Conservation (phyloP, 2,888 invertebrate genomes). For the Frankliniella fusca region DNA sequence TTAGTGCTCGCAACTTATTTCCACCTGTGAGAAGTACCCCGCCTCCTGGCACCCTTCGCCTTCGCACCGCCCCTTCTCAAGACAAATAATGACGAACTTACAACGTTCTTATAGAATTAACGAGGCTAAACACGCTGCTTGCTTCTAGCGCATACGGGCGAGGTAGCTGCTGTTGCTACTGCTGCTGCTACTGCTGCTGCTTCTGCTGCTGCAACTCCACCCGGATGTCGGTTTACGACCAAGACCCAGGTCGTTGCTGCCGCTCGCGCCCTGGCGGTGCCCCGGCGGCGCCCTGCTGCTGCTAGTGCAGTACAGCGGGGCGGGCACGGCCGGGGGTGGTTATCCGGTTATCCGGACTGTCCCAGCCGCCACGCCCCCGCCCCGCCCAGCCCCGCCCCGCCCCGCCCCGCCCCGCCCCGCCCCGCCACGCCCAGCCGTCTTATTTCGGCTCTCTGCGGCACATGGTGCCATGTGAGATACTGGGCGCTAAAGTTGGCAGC, state of each 20-base stretch:
- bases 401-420: too few relatives aligned
- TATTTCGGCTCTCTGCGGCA: slow-evolving; percentile 8
- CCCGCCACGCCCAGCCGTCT: neutral
- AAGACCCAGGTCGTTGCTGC: too few relatives aligned
- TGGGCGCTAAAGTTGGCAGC: slow-evolving; percentile 13
- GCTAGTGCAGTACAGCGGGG: neutral
- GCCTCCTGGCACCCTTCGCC: neutral
- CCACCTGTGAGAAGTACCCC: neutral
- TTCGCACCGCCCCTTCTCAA: neutral
- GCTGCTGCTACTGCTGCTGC: neutral
- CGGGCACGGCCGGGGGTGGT: neutral
- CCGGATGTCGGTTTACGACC: neutral
- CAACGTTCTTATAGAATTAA: neutral
- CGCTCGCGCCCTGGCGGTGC: too few relatives aligned
- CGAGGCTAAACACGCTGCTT: neutral
- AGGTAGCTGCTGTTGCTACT: neutral
- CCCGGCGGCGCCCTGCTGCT: too few relatives aligned
- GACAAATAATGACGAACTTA: slow-evolving; percentile 18
- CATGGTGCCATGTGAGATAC: slow-evolving; percentile 24
- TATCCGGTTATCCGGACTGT: too few relatives aligned
- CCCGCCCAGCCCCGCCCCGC: too few relatives aligned
- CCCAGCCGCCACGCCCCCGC: too few relatives aligned
- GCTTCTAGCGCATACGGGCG: neutral
- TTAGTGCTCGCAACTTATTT: slow-evolving; percentile 4
- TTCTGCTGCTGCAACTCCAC: neutral